A percentile compares a stretch with the other conserved stretches of the same genome.
Evolutionary conservation across 2,113 vertebrate species (phyloP).

Genomic region (Tenrec ecaudatus): DNA sequence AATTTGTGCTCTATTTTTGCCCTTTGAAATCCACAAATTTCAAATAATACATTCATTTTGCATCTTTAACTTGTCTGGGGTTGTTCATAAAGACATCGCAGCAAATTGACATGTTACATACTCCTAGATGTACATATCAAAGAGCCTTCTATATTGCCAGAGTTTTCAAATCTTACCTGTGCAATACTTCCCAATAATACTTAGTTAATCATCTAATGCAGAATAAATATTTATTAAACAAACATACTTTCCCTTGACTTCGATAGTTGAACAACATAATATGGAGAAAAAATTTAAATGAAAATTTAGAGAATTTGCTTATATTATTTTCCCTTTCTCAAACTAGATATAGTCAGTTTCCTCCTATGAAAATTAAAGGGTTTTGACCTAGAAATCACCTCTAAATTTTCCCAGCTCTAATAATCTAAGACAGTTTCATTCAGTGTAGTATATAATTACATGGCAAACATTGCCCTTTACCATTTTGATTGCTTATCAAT

Average conservation of each 20-base stretch:
- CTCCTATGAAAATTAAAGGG: not conserved
- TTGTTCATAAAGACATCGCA: not conserved
- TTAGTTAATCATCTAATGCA: too few species aligned
- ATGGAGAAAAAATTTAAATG: not conserved
- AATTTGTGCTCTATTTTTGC: not conserved
- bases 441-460: not conserved
- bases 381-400: not conserved
- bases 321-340: not conserved
- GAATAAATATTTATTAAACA: not conserved
- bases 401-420: not conserved
- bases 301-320: not conserved
- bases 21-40: not conserved
- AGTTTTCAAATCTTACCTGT: not conserved
- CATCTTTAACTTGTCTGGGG: not conserved
- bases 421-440: not conserved
- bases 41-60: not conserved
- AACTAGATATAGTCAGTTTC: not conserved
- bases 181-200: not conserved
- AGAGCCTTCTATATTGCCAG: not conserved
- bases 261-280: not conserved
- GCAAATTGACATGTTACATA: too few species aligned
- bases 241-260: not conserved
- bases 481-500: constrained; percentile 37
- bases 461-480: not conserved
- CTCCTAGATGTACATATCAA: not conserved